phyloP scores from a whole-genome alignment of 2,888 invertebrate genomes.

The Agonopterix heracliana region DNA sequence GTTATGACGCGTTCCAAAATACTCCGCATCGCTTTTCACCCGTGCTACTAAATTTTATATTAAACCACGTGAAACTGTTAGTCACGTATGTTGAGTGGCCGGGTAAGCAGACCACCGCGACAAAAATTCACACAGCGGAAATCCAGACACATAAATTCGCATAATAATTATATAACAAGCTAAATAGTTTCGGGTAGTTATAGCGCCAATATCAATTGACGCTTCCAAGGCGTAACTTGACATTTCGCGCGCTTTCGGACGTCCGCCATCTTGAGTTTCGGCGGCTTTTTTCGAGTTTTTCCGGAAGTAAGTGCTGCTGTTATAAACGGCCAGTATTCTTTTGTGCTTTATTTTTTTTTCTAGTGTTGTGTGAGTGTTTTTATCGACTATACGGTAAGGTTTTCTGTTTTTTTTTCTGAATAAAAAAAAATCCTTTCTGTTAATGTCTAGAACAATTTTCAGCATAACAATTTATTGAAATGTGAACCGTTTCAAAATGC shows the following conservation, averaged over 20 bases:
- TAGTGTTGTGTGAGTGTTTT: conserved; percentile 31
- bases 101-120: conserved; percentile 40
- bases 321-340: conserved; percentile 29
- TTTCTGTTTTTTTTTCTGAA: conserved; percentile 8
- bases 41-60: conserved; percentile 62
- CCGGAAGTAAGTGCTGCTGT: conserved; percentile 51
- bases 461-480: conserved; percentile 1
- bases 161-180: conserved; percentile 27
- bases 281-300: conserved; percentile 35
- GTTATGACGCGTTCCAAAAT: conserved; percentile 57
- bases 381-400: conserved; percentile 18
- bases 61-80: conserved; percentile 57
- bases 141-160: conserved; percentile 32
- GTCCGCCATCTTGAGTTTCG: conserved; percentile 42
- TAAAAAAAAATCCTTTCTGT: background rate
- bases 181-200: conserved; percentile 14
- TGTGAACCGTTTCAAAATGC: background rate
- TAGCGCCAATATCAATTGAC: conserved; percentile 24
- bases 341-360: conserved; percentile 18
- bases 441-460: background rate
- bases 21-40: conserved; percentile 47
- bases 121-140: conserved; percentile 46
- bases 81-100: conserved; percentile 61
- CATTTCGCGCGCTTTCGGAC: conserved; percentile 48
- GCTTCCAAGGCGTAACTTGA: conserved; percentile 24